phyloP scores from a whole-genome alignment of 2,888 invertebrate species.

The Plagodis pulveraria region DNA sequence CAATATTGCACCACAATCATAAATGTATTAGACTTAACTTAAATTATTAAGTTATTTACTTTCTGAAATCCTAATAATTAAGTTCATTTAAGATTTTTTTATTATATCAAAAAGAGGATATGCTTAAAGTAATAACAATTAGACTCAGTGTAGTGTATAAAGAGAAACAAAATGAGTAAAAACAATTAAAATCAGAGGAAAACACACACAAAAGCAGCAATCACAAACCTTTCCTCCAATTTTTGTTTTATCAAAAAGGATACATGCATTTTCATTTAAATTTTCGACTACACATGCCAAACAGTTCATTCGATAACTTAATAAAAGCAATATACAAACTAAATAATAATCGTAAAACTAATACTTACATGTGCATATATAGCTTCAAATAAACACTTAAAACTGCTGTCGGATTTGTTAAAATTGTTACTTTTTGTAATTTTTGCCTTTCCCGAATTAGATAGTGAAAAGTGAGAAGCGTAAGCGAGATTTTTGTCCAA shows the following conservation, averaged over 20 bases:
- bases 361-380: conserved; percentile 79
- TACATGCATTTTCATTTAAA: conserved; percentile 40
- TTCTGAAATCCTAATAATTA: neutral
- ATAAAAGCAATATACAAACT: conserved; percentile 53
- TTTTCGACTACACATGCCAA: conserved; percentile 73
- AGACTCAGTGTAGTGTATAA: conserved; percentile 16
- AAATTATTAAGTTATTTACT: neutral
- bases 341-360: conserved; percentile 55
- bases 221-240: conserved; percentile 30
- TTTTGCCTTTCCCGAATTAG: conserved; percentile 61
- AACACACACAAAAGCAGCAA: conserved; percentile 14
- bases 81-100: too few relatives aligned
- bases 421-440: conserved; percentile 19
- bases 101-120: too few relatives aligned
- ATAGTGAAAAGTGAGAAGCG: conserved; percentile 68
- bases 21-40: too few relatives aligned
- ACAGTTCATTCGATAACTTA: conserved; percentile 74
- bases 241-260: conserved; percentile 17
- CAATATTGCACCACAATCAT: conserved; percentile 5
- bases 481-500: conserved; percentile 54
- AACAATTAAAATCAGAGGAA: conserved; percentile 33
- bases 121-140: neutral
- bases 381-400: conserved; percentile 63
- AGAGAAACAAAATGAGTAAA: conserved; percentile 13
- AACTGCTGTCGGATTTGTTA: conserved; percentile 44